Base-by-base conservation (phyloP, 2,888 invertebrate genomes). In the Hydriomena furcata region DNA sequence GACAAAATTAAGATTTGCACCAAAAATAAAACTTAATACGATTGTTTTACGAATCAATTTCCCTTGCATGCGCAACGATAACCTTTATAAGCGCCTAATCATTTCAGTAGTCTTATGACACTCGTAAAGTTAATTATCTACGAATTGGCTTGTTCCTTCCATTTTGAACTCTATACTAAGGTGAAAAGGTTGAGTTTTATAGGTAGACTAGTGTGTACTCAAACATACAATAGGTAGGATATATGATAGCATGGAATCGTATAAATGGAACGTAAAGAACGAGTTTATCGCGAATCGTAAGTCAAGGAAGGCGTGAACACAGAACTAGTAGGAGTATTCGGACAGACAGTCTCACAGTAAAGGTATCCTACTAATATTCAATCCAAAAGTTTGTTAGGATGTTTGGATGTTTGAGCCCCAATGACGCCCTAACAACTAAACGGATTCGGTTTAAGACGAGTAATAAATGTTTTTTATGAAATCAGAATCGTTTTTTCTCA, bases 211-310 rank as follows among this genome's bases (percentile, higher is more conserved):
- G 5, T 34, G 42, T 42, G 37, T 52, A 46, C n/a, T n/a, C n/a
- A n/a, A n/a, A n/a, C 41, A 38, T 47, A 58, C 56, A 55, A 56
- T 58, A 52, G 41, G 52, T 51, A 51, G 41, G 50, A 56, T 56
- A 54, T 56, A 59, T 45, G 53, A 44, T 51, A 51, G 51, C 48
- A 44, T 20, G 49, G 51, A 58, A 55, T 63, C 52, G 55, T 63
- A 61, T 62, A 63, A 61, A 57, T 57, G 62, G 44, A 42, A 56
- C 58, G 56, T 63, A 62, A 65, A 62, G 60, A 63, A 60, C 20
- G 32, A 58, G 52, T 63, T 62, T 65, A 65, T 65, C 62, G 50
- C 40, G 38, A 51, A 52, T 37, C 59, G 55, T 63, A 55, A 57
- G 57, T 65, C 55, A 55, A 32, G 38, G 38, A 52, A 49, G 42